Evolutionary conservation across 2,797 vertebrate genomes (phyloP), one percentile per base, ranked within the genome.

Genomic region (Artibeus lituratus): DNA sequence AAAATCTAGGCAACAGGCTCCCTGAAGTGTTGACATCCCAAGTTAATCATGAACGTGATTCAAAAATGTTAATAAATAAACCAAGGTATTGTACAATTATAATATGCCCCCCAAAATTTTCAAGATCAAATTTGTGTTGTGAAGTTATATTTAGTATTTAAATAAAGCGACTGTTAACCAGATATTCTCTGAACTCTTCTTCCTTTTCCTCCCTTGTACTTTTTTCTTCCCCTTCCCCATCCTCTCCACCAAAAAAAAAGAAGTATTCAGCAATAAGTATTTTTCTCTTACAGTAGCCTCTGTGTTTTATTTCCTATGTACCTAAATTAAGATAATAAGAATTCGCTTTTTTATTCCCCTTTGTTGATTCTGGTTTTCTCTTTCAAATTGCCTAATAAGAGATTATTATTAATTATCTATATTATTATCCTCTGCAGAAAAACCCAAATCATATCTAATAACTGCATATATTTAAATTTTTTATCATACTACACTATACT

Each of bases 11-110:
- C 96, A 92, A 72, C 96, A 96, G 95, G 35, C 96, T 97, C 96
- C 90, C 78, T 86, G 96, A 97, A 95, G 97, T 97, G 70, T 97
- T 97, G 92, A 92, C 98, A 98, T 87, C 96, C 89, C 91, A 97
- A 92, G 96, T 97, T 98, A 98, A 99, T 99, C 98, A 98, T 98
- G 98, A 99, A 98, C 98, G 90, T 98, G 98, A 99, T 98, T 98
- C 99, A 98, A 98, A 99, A 98, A 98, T 98, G 98, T 98, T 99
- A 98, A 99, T 98, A 96, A 98, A 96, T 96, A 98, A 97, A 93
- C 97, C 76, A 98, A 99, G 98, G 98, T 99, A 99, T 86, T 0
- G 82, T 98, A 94, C 70, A 78, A 53, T 77, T 90, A 78, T 84
- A 86, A 47, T 85, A 72, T 86, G 18, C 37, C 21, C 47, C 44